Evolutionary conservation across 92 coral and sea anemone species (phyloP), one percentile per base, ranked within the genome.

Genomic region (Bergia puertoricense): DNA sequence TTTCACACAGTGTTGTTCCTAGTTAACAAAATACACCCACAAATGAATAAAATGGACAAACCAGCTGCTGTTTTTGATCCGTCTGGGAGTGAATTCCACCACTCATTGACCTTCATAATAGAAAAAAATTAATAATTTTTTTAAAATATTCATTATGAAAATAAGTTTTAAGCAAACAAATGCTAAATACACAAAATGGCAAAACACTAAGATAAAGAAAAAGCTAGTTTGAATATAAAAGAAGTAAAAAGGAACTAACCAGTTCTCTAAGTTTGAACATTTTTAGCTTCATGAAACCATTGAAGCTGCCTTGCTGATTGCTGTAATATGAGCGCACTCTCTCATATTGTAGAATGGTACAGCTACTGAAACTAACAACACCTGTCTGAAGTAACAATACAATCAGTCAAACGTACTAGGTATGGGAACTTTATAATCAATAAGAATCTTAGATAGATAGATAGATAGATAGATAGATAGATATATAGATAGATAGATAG

Each of bases 1-100:
- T 30, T 30, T 30, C 30, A 30, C 30, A 0, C 8, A 23, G 41
- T 30, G 56, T 62, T 62, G 30, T 30, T 30, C 30, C 30, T 30
- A 30, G 30, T 30, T 30, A 30, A 30, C 30, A 30, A 30, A 30
- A 30, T 30, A 30, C 30, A 30, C 30, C 30, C 30, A 62, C 0
- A 20, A 62, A 18, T 18, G 0, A 2, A 16, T 62, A 4, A 62
- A 18, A 18, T 5, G 18, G 4, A 74, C 91, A 67, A 73, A 93
- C 98, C 98, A 69, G 93, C 90, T 15, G 97, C 99, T 76, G 99
- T 97, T 91, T 97, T 97, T 81, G 90, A 90, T 40, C 98, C 98
- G 57, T 90, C 95, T 80, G 94, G 93, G 54, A 95, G 89, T 14
- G 96, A 86, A 65, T 94, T 96, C 99, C 98, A 95, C 99, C 98